Percentiles rank a stretch among this genome's conserved stretches.
These are phyloP conservation scores for Spea multiplicata DNA, from an alignment of 2,113 vertebrate genomes.

Conservation along the genomic window DNA sequence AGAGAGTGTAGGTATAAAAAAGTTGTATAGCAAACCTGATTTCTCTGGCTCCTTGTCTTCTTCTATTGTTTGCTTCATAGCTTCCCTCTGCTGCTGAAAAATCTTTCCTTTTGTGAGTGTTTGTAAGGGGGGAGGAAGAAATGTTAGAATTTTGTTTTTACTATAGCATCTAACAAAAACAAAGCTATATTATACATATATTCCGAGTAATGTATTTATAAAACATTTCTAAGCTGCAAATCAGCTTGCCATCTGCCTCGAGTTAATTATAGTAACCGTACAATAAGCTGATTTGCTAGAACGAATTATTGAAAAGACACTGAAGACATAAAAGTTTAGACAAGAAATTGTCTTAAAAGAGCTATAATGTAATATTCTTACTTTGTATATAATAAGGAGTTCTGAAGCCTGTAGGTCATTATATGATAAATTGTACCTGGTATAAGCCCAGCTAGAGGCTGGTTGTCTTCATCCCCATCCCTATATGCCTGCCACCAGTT, in stretches of 20 bases:
- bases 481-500: slow-evolving; percentile 98
- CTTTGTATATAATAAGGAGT: too few species aligned
- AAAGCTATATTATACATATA: not conserved
- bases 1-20: not conserved
- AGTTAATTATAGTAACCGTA: slow-evolving; percentile 1
- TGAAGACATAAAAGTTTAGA: too few species aligned
- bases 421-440: slow-evolving; percentile 70
- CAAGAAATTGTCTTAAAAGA: too few species aligned
- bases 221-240: too few species aligned
- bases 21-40: slow-evolving; percentile 69
- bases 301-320: not conserved
- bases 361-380: too few species aligned
- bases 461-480: slow-evolving; percentile 92
- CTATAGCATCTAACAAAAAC: not conserved
- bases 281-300: not conserved
- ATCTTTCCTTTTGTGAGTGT: slow-evolving; percentile 75
- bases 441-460: slow-evolving; percentile 90
- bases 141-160: not conserved
- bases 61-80: slow-evolving; percentile 88
- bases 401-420: too few species aligned
- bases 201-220: too few species aligned
- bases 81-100: slow-evolving; percentile 95
- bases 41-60: slow-evolving; percentile 90
- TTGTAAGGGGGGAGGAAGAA: not conserved
- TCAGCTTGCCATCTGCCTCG: slow-evolving; percentile 1